Evolutionary conservation across 2,888 invertebrate species (phyloP), one percentile per base, ranked within the genome.

Genomic region (Pachymerium ferrugineum): DNA sequence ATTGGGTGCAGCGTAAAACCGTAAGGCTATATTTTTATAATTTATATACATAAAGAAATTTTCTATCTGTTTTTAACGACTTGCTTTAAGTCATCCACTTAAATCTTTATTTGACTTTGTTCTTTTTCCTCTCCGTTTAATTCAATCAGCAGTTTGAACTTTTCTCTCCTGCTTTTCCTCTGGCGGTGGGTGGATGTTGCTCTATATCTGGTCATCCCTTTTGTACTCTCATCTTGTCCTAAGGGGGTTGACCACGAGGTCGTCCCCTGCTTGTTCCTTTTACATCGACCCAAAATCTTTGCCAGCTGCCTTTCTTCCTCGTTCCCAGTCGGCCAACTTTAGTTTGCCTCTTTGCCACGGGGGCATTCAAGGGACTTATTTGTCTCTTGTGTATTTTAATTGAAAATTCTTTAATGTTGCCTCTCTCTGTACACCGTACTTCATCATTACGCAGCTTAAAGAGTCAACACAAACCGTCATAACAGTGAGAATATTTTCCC

Each of bases 361-460:
- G 47, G 47, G 47, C 16, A 47, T 47, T 4, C 14, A 4, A 47
- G 47, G 47, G 47, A 47, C 19, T 47, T 47, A 47, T 47, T 47
- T 47, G 47, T 47, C 47, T 47, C 47, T 2, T 6, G 47, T 47
- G 47, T 47, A 16, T 47, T 47, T 47, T 47, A 47, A 47, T 47
- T 47, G 47, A 47, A 47, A 47, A 47, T 47, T 47, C 47, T 47
- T 47, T 47, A 47, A 47, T 47, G 47, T 47, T 47, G 47, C 47
- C 6, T 47, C 22, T 47, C 16, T 47, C 47, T 47, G 19, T 22
- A n/a, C 22, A 22, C 47, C 22, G 16, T 47, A 5, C 47, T 47
- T 47, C 47, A 47, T 47, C 47, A 47, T 47, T 16, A 16, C 8
- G 16, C 3, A 47, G 47, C 47, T 47, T 47, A 47, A 47, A 47